Conservation (phyloP, 2,888 invertebrate species). For the Zelleria hepariella region DNA sequence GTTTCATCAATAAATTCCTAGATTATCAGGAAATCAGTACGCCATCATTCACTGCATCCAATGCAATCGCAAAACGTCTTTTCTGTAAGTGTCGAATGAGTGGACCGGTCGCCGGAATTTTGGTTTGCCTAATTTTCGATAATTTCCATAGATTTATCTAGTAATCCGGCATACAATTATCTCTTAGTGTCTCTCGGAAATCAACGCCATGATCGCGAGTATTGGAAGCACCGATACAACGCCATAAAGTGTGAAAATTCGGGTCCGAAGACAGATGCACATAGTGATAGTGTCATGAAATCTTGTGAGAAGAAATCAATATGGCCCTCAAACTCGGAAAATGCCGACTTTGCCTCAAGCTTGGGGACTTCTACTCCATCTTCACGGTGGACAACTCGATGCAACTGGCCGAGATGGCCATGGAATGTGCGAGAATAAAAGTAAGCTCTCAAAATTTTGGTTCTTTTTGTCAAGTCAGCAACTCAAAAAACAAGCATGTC, state of each 20-base stretch:
- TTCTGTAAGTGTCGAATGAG: background rate
- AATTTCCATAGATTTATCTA: background rate
- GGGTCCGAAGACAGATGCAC: background rate
- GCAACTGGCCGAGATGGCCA: slow-evolving; percentile 66
- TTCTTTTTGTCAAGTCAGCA: background rate
- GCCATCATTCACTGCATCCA: background rate
- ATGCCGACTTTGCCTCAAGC: slow-evolving; percentile 69
- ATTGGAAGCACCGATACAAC: background rate
- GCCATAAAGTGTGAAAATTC: background rate
- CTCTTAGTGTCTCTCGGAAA: background rate
- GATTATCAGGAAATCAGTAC: too few species aligned
- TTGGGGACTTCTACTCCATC: slow-evolving; percentile 68
- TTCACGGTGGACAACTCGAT: slow-evolving; percentile 63
- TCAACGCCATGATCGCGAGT: background rate
- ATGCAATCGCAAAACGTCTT: background rate
- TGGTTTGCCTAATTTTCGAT: background rate
- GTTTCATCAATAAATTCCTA: too few species aligned
- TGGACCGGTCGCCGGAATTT: background rate
- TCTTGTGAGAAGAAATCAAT: slow-evolving; percentile 56
- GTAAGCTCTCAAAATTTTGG: slow-evolving; percentile 25
- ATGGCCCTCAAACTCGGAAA: slow-evolving; percentile 69
- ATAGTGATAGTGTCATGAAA: slow-evolving; percentile 51
- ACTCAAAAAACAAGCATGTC: background rate
- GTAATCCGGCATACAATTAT: background rate
- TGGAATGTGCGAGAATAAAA: slow-evolving; percentile 64